A percentile compares a stretch with the other conserved stretches of the same genome.
Conservation (phyloP, 2,888 invertebrate species). For the Agonum fuliginosum region DNA sequence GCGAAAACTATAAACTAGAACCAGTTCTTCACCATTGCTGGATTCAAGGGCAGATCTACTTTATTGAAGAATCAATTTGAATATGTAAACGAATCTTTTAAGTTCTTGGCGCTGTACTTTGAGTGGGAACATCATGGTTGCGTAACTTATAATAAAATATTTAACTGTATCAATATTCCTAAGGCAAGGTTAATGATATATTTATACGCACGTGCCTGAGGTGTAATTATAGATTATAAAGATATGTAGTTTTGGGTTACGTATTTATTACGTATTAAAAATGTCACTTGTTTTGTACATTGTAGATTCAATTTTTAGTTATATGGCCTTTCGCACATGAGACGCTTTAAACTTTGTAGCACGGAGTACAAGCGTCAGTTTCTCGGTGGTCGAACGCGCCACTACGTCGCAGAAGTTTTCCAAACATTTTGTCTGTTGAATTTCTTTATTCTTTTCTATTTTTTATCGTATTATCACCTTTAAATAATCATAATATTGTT, state of each 20-base stretch:
- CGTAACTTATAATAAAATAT: not conserved
- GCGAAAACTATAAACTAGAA: conserved; percentile 15
- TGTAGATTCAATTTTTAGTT: too few species aligned
- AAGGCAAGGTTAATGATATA: conserved; percentile 22
- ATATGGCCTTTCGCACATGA: too few species aligned
- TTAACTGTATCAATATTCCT: conserved; percentile 4
- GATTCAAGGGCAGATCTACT: conserved; percentile 25
- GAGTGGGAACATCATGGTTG: conserved; percentile 17
- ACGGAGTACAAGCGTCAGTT: too few species aligned
- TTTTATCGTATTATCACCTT: too few species aligned
- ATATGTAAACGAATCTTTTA: conserved; percentile 11
- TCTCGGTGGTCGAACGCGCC: too few species aligned
- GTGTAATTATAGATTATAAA: not conserved
- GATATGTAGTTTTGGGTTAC: not conserved
- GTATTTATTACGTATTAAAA: too few species aligned
- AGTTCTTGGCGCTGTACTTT: not conserved
- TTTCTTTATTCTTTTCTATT: too few species aligned
- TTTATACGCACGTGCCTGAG: not conserved
- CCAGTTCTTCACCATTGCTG: conserved; percentile 15
- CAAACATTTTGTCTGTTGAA: too few species aligned
- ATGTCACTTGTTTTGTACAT: not conserved
- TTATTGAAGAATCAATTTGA: conserved; percentile 22
- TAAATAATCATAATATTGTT: too few species aligned
- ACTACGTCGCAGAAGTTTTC: too few species aligned
- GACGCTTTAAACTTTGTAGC: too few species aligned